Evolutionary conservation across 2,888 invertebrate species (phyloP).

Genomic region (Hirudinaria manillensis): DNA sequence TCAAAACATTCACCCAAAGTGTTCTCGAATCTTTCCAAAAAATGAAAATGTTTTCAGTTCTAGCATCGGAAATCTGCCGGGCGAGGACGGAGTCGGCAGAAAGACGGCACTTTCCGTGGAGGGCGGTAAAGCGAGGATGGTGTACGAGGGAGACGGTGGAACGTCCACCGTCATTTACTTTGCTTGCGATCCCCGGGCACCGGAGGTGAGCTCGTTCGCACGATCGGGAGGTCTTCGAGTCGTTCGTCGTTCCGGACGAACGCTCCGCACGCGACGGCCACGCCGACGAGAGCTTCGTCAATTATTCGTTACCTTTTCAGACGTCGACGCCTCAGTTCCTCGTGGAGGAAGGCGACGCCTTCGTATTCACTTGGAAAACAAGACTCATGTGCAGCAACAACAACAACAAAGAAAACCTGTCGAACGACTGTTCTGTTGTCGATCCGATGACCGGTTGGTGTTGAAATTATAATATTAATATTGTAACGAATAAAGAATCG

Average conservation of each 20-base stretch:
- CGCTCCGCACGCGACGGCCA: too few species aligned
- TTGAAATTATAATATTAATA: not conserved
- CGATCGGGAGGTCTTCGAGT: not conserved
- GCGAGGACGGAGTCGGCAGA: not conserved
- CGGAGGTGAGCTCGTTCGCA: constrained; percentile 2
- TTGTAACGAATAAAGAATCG: too few species aligned
- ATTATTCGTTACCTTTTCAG: not conserved
- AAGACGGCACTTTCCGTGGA: not conserved
- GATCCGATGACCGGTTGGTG: constrained; percentile 19
- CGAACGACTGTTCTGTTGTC: constrained; percentile 8
- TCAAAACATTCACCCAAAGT: not conserved
- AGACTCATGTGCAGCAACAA: constrained; percentile 8
- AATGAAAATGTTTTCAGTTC: not conserved
- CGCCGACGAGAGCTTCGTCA: not conserved
- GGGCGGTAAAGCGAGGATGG: not conserved
- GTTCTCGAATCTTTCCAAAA: not conserved
- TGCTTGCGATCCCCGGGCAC: not conserved
- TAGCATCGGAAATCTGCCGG: constrained; percentile 16
- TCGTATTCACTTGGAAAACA: constrained; percentile 26
- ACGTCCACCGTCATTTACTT: constrained; percentile 16
- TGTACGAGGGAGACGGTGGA: constrained; percentile 16
- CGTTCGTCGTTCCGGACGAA: too few species aligned
- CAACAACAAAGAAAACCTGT: not conserved
- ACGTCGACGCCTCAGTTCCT: constrained; percentile 3
- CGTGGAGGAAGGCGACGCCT: constrained; percentile 7